Evolutionary conservation across 2,113 vertebrate species (phyloP), one percentile per base, ranked within the genome.

Genomic region (Rhynchomys soricoides): DNA sequence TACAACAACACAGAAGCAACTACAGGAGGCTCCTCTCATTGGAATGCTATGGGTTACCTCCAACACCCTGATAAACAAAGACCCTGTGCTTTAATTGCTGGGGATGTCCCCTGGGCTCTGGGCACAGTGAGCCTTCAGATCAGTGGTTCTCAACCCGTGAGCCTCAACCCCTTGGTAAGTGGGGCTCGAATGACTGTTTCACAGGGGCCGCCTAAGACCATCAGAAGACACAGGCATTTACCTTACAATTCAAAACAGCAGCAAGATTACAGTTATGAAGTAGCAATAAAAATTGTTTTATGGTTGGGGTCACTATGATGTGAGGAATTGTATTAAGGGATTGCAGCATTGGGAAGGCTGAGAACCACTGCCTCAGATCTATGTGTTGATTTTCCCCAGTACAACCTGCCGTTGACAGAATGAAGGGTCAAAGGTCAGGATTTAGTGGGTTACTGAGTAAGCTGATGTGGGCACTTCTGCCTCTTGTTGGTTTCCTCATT

Each of bases 1-100:
- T 37, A 19, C 13, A 74, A 29, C 86, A 62, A 40, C 59, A 16
- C 29, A 7, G 19, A n/a, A 71, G 52, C 52, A 57, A 89, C 45
- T 66, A 22, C 40, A 10, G 34, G 77, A 95, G 88, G 50, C 50
- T 78, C 82, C 89, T 83, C 86, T 77, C 70, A 0, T 86, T 91
- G 92, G 95, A 95, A 97, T 95, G 93, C 90, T 40, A n/a, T n/a
- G 11, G 50, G 17, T 75, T 93, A 34, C 43, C 40, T 86, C 93
- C 88, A 19, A 55, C 16, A 66, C n/a, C 68, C 79, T 64, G 15
- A 40, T 37, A 87, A 75, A 97, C 94, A 97, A 94, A 96, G 93
- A 92, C 71, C 64, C 40, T 73, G 70, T 45, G 57, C 96, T 97
- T 89, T 68, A 78, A 50, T 70, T 96, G 66, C 88, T 87, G 0